Evolutionary conservation across 2,797 vertebrate genomes (phyloP), one percentile per base, ranked within the genome.

Genomic region (Megalops cyprinoides): DNA sequence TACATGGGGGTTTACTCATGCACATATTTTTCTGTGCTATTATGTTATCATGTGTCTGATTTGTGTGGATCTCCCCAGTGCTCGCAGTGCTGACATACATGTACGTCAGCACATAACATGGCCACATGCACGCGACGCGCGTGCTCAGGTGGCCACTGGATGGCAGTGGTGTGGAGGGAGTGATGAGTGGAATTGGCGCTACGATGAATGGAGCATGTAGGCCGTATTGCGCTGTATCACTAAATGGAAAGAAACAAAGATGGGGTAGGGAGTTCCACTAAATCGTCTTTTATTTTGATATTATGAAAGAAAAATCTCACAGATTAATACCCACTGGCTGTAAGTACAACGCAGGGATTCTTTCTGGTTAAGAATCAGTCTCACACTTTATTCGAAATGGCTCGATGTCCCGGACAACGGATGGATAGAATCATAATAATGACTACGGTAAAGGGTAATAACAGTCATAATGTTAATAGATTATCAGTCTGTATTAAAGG

Each of bases 101-200:
- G 55, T 56, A 55, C 39, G 10, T 34, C 1, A 9, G 20, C 58
- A 55, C 51, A 25, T 48, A 74, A 60, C 44, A 56, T 56, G 53
- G 53, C 18, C 76, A 15, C 76, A 60, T 44, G 37, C 14, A 62
- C 37, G 55, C 76, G 34, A 44, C 65, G 39, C 60, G 60, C 53
- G 55, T 77, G 48, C 79, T 44, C 31, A 46, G 39, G 76, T 76
- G 76, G 82, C 92, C 94, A 90, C 94, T 93, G 88, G 94, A 92
- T 92, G 93, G 94, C 94, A 94, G 92, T 95, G 89, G 89, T 93
- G 93, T 85, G 92, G 89, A 91, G 85, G 87, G 84, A 79, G 84
- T 84, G 78, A 82, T 53, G 83, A 39, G 46, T 14, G 46, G 62
- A 55, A 56, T 42, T 20, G 8, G 79, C 34, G 74, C 25, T 39